Evolutionary conservation across 2,113 vertebrate species (phyloP).

Genomic region (Salvator merianae): DNA sequence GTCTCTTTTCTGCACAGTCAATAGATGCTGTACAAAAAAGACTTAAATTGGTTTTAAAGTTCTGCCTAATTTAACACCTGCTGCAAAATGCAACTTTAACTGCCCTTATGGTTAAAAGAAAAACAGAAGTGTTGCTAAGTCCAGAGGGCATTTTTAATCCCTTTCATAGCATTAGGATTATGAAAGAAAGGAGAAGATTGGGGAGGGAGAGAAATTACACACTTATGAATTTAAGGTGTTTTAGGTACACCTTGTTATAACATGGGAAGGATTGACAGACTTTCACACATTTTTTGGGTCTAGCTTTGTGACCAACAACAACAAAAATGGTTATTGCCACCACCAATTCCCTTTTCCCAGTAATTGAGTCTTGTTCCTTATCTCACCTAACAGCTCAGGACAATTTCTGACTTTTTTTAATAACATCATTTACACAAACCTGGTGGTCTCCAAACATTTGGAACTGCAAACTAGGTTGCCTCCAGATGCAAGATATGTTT

Average conservation of each 20-base stretch:
- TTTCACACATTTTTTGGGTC: no score
- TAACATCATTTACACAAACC: no score
- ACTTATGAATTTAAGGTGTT: neutral
- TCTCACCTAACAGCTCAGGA: no score
- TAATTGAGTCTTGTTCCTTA: no score
- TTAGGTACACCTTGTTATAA: neutral
- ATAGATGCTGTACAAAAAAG: neutral
- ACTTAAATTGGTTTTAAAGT: slow-evolving; percentile 35
- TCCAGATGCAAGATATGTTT: no score
- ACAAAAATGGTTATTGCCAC: no score
- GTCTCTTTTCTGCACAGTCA: neutral
- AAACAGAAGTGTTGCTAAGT: neutral
- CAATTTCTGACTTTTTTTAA: no score
- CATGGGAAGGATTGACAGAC: neutral
- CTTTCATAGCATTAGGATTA: neutral
- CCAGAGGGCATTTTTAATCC: neutral
- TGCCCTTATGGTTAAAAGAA: slow-evolving; percentile 9
- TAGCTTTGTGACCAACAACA: no score
- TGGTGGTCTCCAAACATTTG: no score
- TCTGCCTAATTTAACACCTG: slow-evolving; percentile 11
- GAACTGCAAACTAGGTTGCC: no score
- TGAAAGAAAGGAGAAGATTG: neutral
- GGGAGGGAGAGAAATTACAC: neutral
- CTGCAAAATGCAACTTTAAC: slow-evolving; percentile 23
- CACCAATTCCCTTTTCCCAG: no score